Conservation (phyloP, 2,888 invertebrate genomes). For the Nasonovia ribisnigri region DNA sequence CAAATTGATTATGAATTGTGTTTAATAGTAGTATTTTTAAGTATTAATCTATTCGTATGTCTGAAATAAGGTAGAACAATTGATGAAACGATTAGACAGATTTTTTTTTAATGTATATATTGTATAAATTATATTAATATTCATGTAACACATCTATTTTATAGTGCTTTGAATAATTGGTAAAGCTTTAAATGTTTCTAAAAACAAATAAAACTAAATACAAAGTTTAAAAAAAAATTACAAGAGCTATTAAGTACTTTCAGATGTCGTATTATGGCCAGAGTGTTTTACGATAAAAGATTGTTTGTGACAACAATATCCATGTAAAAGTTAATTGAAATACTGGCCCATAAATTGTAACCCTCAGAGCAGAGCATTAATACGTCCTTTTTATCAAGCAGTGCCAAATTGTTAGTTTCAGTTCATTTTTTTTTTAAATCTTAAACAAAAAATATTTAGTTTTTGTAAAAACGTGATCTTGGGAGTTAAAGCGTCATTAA, state of each 20-base stretch:
- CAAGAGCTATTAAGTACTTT: not conserved
- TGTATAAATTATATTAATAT: not conserved
- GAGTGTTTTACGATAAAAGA: slow-evolving; percentile 11
- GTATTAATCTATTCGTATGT: not conserved
- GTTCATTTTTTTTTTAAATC: slow-evolving; percentile 15
- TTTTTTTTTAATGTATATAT: not conserved
- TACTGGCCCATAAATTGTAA: not conserved
- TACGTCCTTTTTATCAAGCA: not conserved
- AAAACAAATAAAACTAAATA: not conserved
- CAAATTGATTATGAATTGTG: not conserved
- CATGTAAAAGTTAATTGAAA: slow-evolving; percentile 20
- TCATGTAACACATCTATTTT: not conserved
- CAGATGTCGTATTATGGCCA: not conserved
- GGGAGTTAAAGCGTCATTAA: slow-evolving; percentile 21
- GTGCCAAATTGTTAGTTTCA: not conserved
- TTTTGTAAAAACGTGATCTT: slow-evolving; percentile 21
- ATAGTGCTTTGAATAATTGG: not conserved
- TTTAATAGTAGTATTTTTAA: not conserved
- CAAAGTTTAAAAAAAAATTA: not conserved
- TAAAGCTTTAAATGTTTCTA: not conserved
- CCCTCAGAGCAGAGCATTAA: not conserved
- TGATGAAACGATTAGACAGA: not conserved
- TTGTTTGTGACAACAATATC: slow-evolving; percentile 9
- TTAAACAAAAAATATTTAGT: slow-evolving; percentile 30
- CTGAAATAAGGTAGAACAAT: not conserved